Conservation (phyloP, 2,113 vertebrate species). For the Phasianus colchicus region DNA sequence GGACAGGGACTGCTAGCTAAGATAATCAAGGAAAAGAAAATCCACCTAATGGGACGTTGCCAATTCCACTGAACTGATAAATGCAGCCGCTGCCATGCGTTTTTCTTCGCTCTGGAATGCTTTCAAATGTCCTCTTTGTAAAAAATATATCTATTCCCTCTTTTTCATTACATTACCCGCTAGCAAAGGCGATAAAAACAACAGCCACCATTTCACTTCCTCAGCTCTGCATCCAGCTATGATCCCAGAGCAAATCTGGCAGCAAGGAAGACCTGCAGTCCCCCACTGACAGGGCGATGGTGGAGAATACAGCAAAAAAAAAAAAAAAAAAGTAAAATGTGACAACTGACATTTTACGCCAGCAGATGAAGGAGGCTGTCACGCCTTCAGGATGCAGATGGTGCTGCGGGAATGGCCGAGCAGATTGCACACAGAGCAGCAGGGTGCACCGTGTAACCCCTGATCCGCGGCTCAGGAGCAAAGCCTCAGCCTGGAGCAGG, state of each 20-base stretch:
- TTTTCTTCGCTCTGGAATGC: not conserved
- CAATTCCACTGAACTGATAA: not conserved
- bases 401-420: not conserved
- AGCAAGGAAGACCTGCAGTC: not conserved
- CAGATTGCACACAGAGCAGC: not conserved
- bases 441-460: no score
- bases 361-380: not conserved
- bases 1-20: conserved; percentile 41
- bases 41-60: not conserved
- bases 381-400: not conserved
- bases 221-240: not conserved
- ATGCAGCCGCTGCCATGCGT: rapidly evolving
- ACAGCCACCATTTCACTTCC: not conserved
- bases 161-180: not conserved
- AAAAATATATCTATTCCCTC: not conserved
- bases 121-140: not conserved
- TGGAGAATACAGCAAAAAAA: not conserved
- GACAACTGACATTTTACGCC: not conserved
- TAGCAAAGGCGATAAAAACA: not conserved
- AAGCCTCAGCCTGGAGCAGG: rapidly evolving
- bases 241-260: not conserved
- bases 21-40: conserved; percentile 54
- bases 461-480: no score
- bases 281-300: not conserved
- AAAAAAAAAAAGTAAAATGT: not conserved